Conservation (phyloP, 2,113 vertebrate genomes). For the Sciurus niger region DNA sequence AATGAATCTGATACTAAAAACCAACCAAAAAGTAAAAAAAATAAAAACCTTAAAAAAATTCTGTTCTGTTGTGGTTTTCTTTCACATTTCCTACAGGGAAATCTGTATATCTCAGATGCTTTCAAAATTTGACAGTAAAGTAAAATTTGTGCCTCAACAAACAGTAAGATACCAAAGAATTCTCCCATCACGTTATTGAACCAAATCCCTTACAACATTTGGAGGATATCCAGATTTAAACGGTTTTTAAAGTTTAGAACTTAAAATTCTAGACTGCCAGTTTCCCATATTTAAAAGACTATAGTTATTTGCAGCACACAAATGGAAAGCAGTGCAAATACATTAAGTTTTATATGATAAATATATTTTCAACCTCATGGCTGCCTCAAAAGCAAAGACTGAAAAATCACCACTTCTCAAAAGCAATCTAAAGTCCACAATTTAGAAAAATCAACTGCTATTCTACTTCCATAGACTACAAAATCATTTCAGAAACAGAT, state of each 20-base stretch:
- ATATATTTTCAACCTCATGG: slow-evolving; percentile 83
- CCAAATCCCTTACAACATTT: slow-evolving; percentile 63
- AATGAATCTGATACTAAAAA: slow-evolving; percentile 63
- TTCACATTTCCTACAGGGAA: slow-evolving; percentile 77
- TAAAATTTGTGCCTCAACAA: slow-evolving; percentile 64
- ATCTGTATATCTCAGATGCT: slow-evolving; percentile 62
- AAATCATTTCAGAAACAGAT: slow-evolving; percentile 83
- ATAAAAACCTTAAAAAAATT: neutral
- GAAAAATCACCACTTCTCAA: slow-evolving; percentile 83
- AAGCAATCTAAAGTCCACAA: slow-evolving; percentile 75
- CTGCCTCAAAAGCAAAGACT: slow-evolving; percentile 86
- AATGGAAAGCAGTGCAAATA: slow-evolving; percentile 85
- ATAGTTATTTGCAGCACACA: slow-evolving; percentile 75
- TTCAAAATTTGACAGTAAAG: slow-evolving; percentile 66
- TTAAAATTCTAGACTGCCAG: slow-evolving; percentile 54
- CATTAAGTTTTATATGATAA: slow-evolving; percentile 88
- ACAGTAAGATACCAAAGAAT: slow-evolving; percentile 57
- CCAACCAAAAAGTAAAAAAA: neutral
- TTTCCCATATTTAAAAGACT: slow-evolving; percentile 62
- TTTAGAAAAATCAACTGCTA: slow-evolving; percentile 83
- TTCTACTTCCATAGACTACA: slow-evolving; percentile 80
- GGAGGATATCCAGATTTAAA: slow-evolving; percentile 61
- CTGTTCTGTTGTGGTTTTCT: slow-evolving; percentile 56
- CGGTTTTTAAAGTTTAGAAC: slow-evolving; percentile 59
- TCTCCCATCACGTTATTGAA: slow-evolving; percentile 60